Percentiles rank a stretch among this genome's conserved stretches.
These are phyloP conservation scores for Misgurnus anguillicaudatus DNA, from an alignment of 2,113 vertebrate species.

Conservation along the genomic window DNA sequence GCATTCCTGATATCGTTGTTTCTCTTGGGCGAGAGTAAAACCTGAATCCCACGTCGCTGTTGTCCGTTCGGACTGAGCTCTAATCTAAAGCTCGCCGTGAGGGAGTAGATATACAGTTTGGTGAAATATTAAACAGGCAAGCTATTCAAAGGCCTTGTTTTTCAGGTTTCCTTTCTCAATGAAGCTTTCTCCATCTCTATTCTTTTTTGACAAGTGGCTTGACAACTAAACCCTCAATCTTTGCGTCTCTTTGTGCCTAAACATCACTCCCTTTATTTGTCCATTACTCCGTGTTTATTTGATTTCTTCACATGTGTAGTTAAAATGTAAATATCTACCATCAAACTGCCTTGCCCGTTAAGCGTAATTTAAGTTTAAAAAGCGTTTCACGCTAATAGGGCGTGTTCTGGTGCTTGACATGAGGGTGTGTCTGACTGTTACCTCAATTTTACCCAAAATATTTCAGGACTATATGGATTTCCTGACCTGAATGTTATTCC, in stretches of 20 bases:
- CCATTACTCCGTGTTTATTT: not conserved
- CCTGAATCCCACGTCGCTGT: not conserved
- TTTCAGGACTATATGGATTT: not conserved
- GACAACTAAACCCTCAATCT: too few relatives aligned
- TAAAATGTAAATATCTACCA: not conserved
- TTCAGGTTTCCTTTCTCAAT: conserved; percentile 45
- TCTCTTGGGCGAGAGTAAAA: conserved; percentile 4
- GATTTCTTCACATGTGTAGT: not conserved
- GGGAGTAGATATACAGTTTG: not conserved
- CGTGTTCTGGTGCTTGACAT: not conserved
- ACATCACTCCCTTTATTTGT: not conserved
- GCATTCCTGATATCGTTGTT: conserved; percentile 20
- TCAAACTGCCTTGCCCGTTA: not conserved
- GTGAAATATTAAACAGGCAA: conserved; percentile 47
- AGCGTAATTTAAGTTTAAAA: conserved; percentile 1
- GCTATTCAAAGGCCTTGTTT: conserved; percentile 33
- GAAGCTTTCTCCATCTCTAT: conserved; percentile 23
- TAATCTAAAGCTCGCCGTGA: conserved; percentile 1
- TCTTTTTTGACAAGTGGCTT: not conserved
- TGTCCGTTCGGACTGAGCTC: not conserved
- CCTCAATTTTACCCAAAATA: not conserved
- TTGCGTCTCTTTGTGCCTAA: not conserved
- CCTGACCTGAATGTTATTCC: not conserved
- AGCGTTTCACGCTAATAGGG: not conserved
- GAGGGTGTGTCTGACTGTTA: not conserved